Conservation (phyloP, 2,888 invertebrate genomes). For the Drosophila picticornis region DNA sequence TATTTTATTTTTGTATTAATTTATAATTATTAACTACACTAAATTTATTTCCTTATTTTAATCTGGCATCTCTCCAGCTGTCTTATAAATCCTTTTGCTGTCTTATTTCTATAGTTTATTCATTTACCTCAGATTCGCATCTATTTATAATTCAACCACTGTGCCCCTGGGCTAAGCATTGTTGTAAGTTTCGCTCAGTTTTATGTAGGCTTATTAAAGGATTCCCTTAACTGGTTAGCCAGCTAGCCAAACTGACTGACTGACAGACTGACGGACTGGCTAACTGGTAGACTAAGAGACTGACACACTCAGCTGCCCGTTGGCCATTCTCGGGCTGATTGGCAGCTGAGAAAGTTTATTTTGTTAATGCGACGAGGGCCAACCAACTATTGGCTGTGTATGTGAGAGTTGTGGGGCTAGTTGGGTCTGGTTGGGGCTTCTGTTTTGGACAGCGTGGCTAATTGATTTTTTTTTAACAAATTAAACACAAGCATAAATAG, state of each 20-base stretch:
- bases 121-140: not conserved
- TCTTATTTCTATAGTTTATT: not conserved
- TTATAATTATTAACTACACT: not conserved
- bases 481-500: conserved; percentile 48
- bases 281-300: conserved; percentile 16
- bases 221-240: conserved; percentile 35
- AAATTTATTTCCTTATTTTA: not conserved
- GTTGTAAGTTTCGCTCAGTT: conserved; percentile 59
- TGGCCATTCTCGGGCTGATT: conserved; percentile 54
- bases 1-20: not conserved
- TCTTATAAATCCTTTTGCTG: not conserved
- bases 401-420: not conserved
- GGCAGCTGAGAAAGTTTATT: conserved; percentile 75
- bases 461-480: conserved; percentile 69
- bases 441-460: conserved; percentile 75
- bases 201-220: conserved; percentile 75
- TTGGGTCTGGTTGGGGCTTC: conserved; percentile 38
- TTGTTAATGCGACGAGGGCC: conserved; percentile 54
- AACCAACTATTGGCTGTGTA: conserved; percentile 35
- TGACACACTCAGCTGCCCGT: conserved; percentile 18
- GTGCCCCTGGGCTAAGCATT: conserved; percentile 42
- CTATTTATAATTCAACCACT: conserved; percentile 40
- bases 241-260: not conserved
- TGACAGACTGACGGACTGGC: conserved; percentile 3
- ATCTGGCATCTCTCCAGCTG: not conserved